These are phyloP conservation scores for Cheilosia soror DNA, from an alignment of 2,888 invertebrate species.

Conservation along the genomic window DNA sequence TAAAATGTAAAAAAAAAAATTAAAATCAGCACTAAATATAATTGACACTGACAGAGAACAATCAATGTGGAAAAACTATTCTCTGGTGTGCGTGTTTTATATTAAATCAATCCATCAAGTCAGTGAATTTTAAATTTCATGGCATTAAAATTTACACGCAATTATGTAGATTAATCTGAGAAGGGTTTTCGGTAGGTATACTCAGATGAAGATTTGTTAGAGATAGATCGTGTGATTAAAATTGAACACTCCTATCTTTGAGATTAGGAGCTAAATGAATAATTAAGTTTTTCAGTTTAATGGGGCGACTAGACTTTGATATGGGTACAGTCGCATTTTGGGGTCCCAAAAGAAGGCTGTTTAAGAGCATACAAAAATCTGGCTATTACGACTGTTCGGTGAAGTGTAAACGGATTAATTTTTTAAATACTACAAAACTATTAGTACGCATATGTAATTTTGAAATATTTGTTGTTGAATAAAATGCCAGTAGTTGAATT, in stretches of 20 bases:
- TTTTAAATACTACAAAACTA: too few species aligned
- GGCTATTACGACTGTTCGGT: too few species aligned
- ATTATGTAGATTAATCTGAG: slow-evolving; percentile 55
- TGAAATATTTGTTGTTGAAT: too few species aligned
- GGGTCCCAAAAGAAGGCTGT: background rate
- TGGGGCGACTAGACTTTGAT: background rate
- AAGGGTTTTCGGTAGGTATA: slow-evolving; percentile 7
- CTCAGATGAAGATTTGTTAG: background rate
- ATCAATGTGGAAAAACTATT: slow-evolving; percentile 5
- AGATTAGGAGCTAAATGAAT: background rate
- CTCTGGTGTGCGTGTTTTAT: background rate
- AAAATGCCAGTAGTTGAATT: too few species aligned
- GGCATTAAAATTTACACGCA: slow-evolving; percentile 45
- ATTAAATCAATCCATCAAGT: slow-evolving; percentile 57
- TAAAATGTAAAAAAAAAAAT: slow-evolving; percentile 15
- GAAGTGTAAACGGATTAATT: too few species aligned
- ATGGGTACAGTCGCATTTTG: background rate
- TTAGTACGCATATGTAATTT: too few species aligned
- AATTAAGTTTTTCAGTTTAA: background rate
- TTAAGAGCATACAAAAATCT: too few species aligned
- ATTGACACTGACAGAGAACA: slow-evolving; percentile 29
- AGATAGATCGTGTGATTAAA: slow-evolving; percentile 10
- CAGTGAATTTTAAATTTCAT: slow-evolving; percentile 24
- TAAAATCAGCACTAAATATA: slow-evolving; percentile 59
- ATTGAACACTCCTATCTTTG: background rate